Conservation (phyloP, 2,888 invertebrate genomes). For the Branchinecta sandiegonensis region DNA sequence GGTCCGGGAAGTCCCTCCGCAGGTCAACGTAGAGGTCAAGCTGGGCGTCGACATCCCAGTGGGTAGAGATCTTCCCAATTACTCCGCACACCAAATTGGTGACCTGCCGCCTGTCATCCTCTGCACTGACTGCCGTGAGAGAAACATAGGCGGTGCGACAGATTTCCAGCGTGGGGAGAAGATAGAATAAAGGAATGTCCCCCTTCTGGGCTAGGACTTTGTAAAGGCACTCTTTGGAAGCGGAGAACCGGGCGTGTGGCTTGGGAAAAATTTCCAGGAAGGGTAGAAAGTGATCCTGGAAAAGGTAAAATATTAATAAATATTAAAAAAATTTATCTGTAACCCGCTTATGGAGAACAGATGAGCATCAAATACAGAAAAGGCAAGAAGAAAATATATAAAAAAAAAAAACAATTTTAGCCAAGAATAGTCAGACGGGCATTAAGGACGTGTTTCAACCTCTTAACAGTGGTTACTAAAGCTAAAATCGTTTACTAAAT, state of each 20-base stretch:
- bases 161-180: background rate
- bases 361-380: background rate
- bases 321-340: background rate
- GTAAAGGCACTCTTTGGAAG: conserved; percentile 4
- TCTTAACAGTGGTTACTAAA: too few species aligned
- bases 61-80: background rate
- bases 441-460: too few species aligned
- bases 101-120: background rate
- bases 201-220: background rate
- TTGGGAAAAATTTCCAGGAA: conserved; percentile 11
- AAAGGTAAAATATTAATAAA: background rate
- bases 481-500: too few species aligned
- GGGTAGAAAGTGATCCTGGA: background rate
- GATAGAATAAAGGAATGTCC: background rate
- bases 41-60: conserved; percentile 11
- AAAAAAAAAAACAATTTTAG: too few species aligned
- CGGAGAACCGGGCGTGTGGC: conserved; percentile 2
- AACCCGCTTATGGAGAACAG: background rate
- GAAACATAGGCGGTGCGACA: background rate
- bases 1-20: conserved; percentile 6
- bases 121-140: background rate
- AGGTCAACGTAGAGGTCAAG: background rate
- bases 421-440: too few species aligned
- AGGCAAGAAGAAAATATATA: background rate
- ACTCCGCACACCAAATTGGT: background rate